These are phyloP conservation scores for Aethina tumida DNA, from an alignment of 1,140 invertebrate species.

Conservation along the genomic window DNA sequence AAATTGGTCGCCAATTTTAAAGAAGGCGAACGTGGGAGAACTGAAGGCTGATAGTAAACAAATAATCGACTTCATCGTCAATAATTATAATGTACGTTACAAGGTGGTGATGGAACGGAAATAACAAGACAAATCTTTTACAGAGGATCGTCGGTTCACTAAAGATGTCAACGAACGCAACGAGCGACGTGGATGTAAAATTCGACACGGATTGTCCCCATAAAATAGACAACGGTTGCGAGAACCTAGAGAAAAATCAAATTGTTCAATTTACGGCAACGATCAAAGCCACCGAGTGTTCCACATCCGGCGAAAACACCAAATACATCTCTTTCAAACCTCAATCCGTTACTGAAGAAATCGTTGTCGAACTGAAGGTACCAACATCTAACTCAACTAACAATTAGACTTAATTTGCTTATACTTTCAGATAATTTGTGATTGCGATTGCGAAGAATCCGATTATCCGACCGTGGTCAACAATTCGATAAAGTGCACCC, in stretches of 20 bases:
- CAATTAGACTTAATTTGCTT: too few species aligned
- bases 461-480: slow-evolving; percentile 44
- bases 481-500: slow-evolving; percentile 49
- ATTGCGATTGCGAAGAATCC: slow-evolving; percentile 73
- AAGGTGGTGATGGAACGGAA: too few species aligned
- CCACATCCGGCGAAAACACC: slow-evolving; percentile 63
- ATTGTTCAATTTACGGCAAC: slow-evolving; percentile 62
- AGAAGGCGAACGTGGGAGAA: slow-evolving; percentile 73
- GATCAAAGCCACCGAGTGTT: slow-evolving; percentile 59
- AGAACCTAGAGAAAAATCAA: slow-evolving; percentile 71
- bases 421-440: slow-evolving; percentile 60
- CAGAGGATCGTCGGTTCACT: slow-evolving; percentile 84
- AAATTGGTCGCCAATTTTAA: slow-evolving; percentile 63
- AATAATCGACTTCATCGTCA: slow-evolving; percentile 79
- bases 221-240: slow-evolving; percentile 60
- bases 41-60: slow-evolving; percentile 77
- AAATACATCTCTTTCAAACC: slow-evolving; percentile 89
- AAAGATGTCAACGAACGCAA: slow-evolving; percentile 79
- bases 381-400: too few species aligned
- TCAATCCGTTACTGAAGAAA: slow-evolving; percentile 81
- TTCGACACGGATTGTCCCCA: slow-evolving; percentile 79
- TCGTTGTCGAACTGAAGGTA: slow-evolving; percentile 72
- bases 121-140: too few species aligned
- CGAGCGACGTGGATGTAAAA: slow-evolving; percentile 68
- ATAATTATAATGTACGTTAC: slow-evolving; percentile 63